Percentiles rank a stretch among this genome's conserved stretches.
Evolutionary conservation across 1,140 invertebrate species (phyloP).

Genomic region (Drosophila tristis): DNA sequence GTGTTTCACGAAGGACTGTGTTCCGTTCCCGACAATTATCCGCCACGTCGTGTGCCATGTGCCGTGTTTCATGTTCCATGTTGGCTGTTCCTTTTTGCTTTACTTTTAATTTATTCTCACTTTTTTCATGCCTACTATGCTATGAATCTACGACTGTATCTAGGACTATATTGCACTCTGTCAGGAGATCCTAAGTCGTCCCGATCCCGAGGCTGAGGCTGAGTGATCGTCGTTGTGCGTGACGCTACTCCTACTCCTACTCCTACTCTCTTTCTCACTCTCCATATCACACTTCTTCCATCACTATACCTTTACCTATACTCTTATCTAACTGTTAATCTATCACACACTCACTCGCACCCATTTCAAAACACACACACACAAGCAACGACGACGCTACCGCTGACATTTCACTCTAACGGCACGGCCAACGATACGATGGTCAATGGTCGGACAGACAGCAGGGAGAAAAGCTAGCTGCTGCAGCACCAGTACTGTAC

Average conservation of each 20-base stretch:
- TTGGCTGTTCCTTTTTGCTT: background rate
- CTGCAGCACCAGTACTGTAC: constrained; percentile 15
- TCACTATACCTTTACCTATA: background rate
- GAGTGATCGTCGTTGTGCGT: constrained; percentile 35
- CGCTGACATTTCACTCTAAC: too few species aligned
- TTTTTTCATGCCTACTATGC: constrained; percentile 23
- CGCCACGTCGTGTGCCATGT: constrained; percentile 3
- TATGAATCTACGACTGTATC: constrained; percentile 35
- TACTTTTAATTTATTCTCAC: constrained; percentile 25
- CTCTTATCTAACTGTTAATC: background rate
- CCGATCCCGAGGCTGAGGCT: constrained; percentile 80
- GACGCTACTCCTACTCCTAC: background rate
- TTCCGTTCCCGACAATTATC: background rate
- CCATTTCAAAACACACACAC: constrained; percentile 28
- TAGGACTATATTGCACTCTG: constrained; percentile 83
- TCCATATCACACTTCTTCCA: constrained; percentile 6
- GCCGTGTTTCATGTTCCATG: constrained; percentile 25
- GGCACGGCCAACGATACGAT: too few species aligned
- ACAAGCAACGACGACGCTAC: constrained; percentile 13
- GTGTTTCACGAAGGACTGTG: background rate
- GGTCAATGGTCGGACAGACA: background rate
- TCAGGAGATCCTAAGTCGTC: constrained; percentile 82
- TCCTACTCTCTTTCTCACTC: constrained; percentile 5
- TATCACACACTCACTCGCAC: background rate
- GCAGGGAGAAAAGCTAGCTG: constrained; percentile 42